These are phyloP conservation scores for Spheniscus humboldti DNA, from an alignment of 2,797 vertebrate genomes.

Conservation along the genomic window DNA sequence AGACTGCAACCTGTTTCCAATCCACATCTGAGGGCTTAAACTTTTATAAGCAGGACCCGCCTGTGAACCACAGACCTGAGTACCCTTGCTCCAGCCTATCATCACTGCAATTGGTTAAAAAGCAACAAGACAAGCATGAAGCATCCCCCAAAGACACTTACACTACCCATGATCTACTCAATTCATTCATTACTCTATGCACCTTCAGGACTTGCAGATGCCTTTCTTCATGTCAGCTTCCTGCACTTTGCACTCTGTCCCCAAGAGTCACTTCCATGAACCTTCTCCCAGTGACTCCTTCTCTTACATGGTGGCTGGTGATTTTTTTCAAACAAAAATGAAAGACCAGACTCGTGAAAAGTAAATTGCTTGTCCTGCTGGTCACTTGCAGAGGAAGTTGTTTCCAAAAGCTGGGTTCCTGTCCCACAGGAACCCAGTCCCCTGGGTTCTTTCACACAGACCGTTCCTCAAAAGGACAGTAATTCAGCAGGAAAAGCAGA, in stretches of 20 bases:
- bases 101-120: not conserved
- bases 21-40: not conserved
- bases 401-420: not conserved
- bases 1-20: not conserved
- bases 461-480: not conserved
- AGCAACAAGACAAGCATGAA: not conserved
- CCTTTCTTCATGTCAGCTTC: not conserved
- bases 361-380: not conserved
- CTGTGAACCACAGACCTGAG: not conserved
- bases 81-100: not conserved
- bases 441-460: not conserved
- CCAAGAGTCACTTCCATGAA: not conserved
- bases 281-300: not conserved
- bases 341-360: not conserved
- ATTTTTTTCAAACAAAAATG: not conserved
- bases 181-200: not conserved
- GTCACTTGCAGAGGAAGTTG: not conserved
- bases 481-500: not conserved
- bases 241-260: not conserved
- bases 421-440: not conserved
- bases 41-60: not conserved
- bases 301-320: not conserved
- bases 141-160: not conserved
- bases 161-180: not conserved
- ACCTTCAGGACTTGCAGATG: not conserved